Conservation (phyloP, 2,888 invertebrate genomes). For the Labia minor region DNA sequence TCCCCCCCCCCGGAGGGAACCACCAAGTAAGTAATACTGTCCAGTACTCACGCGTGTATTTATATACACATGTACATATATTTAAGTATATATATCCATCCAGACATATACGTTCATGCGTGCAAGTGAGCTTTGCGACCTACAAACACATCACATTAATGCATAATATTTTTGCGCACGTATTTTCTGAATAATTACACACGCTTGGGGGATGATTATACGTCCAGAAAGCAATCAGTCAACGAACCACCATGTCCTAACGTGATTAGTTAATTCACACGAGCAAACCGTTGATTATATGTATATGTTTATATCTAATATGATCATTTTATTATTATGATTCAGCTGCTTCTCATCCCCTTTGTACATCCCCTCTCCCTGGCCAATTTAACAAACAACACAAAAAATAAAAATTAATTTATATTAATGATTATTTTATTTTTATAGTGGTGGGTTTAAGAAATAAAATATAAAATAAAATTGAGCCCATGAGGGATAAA, state of each 20-base stretch:
- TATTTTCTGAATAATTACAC: slow-evolving; percentile 13
- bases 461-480: too few relatives aligned
- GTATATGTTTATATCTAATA: too few relatives aligned
- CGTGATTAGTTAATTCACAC: slow-evolving; percentile 5
- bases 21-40: neutral
- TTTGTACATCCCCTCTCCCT: too few relatives aligned
- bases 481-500: too few relatives aligned
- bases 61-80: too few relatives aligned
- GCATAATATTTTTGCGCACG: slow-evolving; percentile 13
- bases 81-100: neutral
- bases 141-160: slow-evolving; percentile 8
- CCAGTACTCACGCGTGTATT: neutral
- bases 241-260: neutral
- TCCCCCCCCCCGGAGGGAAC: too few relatives aligned
- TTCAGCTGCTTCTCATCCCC: too few relatives aligned
- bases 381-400: too few relatives aligned
- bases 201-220: neutral
- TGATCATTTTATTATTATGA: too few relatives aligned
- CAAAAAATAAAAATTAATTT: too few relatives aligned
- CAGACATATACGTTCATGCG: neutral
- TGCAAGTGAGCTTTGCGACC: neutral
- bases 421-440: too few relatives aligned
- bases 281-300: neutral
- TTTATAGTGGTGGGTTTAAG: too few relatives aligned
- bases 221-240: neutral